Evolutionary conservation across 2,888 invertebrate species (phyloP).

Genomic region (Ectemnius continuus): DNA sequence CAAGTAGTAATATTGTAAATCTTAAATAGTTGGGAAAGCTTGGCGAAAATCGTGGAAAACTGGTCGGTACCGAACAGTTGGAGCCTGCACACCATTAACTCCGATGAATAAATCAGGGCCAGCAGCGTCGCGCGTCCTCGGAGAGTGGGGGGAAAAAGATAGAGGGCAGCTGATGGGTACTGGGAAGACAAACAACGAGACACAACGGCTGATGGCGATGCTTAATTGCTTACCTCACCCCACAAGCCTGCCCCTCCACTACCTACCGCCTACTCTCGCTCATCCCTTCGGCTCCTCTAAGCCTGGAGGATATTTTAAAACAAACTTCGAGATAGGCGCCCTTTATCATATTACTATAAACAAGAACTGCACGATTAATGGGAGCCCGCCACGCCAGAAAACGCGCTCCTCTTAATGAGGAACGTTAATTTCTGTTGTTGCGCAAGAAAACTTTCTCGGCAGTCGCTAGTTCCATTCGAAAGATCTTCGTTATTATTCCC

Average conservation of each 20-base stretch:
- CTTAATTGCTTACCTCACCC: conserved; percentile 70
- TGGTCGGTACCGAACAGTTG: too few relatives aligned
- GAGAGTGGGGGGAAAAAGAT: conserved; percentile 46
- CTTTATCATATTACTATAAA: conserved; percentile 69
- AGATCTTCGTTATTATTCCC: not conserved
- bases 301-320: conserved; percentile 68
- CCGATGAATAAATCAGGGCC: conserved; percentile 60
- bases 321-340: conserved; percentile 59
- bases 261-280: conserved; percentile 41
- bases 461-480: not conserved
- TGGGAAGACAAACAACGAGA: conserved; percentile 73
- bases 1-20: conserved; percentile 3
- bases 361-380: conserved; percentile 56
- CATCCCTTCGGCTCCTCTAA: conserved; percentile 37
- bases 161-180: conserved; percentile 70
- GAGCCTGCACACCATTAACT: too few relatives aligned
- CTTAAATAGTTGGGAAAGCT: too few relatives aligned
- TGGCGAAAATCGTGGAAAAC: too few relatives aligned
- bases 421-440: conserved; percentile 13
- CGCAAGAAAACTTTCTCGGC: conserved; percentile 2
- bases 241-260: conserved; percentile 41
- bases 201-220: conserved; percentile 73
- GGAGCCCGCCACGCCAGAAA: conserved; percentile 6
- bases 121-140: conserved; percentile 43
- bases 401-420: conserved; percentile 26